phyloP scores from a whole-genome alignment of 1,140 invertebrate species.

The Artemia franciscana region DNA sequence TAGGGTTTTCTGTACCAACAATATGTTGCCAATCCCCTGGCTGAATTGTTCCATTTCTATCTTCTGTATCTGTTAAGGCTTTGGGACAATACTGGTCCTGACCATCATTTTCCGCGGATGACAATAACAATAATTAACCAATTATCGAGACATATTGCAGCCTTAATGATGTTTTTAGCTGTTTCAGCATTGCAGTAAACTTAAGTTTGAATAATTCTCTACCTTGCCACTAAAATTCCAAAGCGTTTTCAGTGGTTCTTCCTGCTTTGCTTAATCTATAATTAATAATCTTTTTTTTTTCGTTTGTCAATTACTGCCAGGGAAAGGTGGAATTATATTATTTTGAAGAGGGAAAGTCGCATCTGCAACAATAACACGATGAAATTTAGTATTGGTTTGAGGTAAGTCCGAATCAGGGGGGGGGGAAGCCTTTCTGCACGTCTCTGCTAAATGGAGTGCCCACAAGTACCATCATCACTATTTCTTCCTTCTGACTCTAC shows the following conservation, averaged over 20 bases:
- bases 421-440: not conserved
- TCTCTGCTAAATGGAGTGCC: not conserved
- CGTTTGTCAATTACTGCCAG: constrained; percentile 9
- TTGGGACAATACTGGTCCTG: not conserved
- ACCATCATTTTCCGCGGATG: not conserved
- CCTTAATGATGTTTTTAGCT: not conserved
- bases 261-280: constrained; percentile 16
- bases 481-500: constrained; percentile 21
- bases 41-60: not conserved
- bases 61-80: not conserved
- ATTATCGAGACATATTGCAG: not conserved
- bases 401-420: not conserved
- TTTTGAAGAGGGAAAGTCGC: constrained; percentile 18
- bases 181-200: not conserved
- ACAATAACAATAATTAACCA: not conserved
- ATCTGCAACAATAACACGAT: constrained; percentile 18
- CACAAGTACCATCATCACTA: constrained; percentile 16
- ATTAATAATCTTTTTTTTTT: constrained; percentile 17
- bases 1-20: not conserved
- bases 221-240: constrained; percentile 13
- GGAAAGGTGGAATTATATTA: constrained; percentile 17
- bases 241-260: constrained; percentile 15
- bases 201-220: constrained; percentile 9
- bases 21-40: not conserved
- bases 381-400: constrained; percentile 5